Percentiles rank a stretch among this genome's conserved stretches.
phyloP scores from a whole-genome alignment of 2,797 vertebrate genomes.

The Ctenopoma kingsleyae region DNA sequence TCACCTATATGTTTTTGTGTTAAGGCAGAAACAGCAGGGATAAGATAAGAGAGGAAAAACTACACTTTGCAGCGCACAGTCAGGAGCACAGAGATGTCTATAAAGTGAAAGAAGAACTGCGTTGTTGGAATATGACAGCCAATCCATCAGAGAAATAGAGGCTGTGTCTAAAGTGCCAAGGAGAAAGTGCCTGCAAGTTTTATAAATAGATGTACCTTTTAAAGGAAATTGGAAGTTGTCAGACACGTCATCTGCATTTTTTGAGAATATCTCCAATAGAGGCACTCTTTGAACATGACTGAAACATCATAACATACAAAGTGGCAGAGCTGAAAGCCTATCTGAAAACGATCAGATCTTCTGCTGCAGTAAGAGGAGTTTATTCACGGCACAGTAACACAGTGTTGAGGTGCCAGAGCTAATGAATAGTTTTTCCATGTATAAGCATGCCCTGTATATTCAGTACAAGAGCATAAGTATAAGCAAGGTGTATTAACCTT shows the following conservation, averaged over 20 bases:
- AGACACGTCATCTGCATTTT: slow-evolving; percentile 79
- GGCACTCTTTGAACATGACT: slow-evolving; percentile 67
- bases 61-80: slow-evolving; percentile 62
- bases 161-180: slow-evolving; percentile 85
- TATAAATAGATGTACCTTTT: slow-evolving; percentile 83
- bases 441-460: no score
- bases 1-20: slow-evolving; percentile 70
- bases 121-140: slow-evolving; percentile 86
- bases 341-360: slow-evolving; percentile 50
- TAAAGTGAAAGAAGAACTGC: slow-evolving; percentile 85
- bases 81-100: slow-evolving; percentile 81
- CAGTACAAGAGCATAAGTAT: neutral
- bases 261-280: slow-evolving; percentile 59
- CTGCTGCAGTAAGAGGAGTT: slow-evolving; percentile 31
- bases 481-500: slow-evolving; percentile 53
- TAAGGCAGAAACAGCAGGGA: slow-evolving; percentile 51
- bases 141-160: slow-evolving; percentile 92
- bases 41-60: slow-evolving; percentile 78
- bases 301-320: slow-evolving; percentile 73
- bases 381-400: slow-evolving; percentile 44
- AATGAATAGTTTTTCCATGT: slow-evolving; percentile 36
- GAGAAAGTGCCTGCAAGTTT: slow-evolving; percentile 84
- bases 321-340: slow-evolving; percentile 64
- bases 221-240: slow-evolving; percentile 84
- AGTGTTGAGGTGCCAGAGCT: slow-evolving; percentile 41